Base-by-base conservation (phyloP, 1,140 invertebrate genomes). In the Callitettix versicolor region DNA sequence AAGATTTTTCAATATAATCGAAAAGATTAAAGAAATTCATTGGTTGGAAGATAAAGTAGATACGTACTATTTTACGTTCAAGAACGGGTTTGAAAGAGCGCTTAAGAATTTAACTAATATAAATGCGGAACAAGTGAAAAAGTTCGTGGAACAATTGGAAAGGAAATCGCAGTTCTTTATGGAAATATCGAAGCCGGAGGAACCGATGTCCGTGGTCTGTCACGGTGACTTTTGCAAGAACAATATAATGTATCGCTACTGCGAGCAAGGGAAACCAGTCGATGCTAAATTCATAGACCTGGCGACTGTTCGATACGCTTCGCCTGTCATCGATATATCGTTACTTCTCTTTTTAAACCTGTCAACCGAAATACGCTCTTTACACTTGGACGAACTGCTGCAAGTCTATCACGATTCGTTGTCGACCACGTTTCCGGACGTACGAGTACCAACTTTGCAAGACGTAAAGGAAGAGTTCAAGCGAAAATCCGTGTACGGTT, bases 161-260 rank as follows among this genome's bases (percentile, higher is more conserved):
- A 22, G 38, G 22, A 48, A 30, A 40, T 1, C 18, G 0, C 9
- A 59, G 11, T 42, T 56, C 21, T 17, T 53, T 4, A 7, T 24
- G 22, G 26, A 38, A 6, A 15, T 58, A 17, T 17, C 12, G 1
- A 14, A 11, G 0, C 58, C 59, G 6, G 47, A 57, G 17, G 70
- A 71, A 50, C 71, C 71, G 1, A 67, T 68, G 56, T 64, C 68
- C 5, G 70, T 75, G 9, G 36, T 76, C 14, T 72, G 67, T 24
- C 77, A 79, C 60, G 76, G 76, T n/a, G 77, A 78, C 59, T 75
- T 70, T 57, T 75, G 72, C 71, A 71, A 68, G 43, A 78, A 78
- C 55, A 79, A 79, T 54, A 66, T 79, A n/a, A 57, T 78, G 42
- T 79, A 73, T 62, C 68, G 67, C 55, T 67, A 70, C 24, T 58